Conservation (phyloP, 2,888 invertebrate species). For the Girardia tigrina region DNA sequence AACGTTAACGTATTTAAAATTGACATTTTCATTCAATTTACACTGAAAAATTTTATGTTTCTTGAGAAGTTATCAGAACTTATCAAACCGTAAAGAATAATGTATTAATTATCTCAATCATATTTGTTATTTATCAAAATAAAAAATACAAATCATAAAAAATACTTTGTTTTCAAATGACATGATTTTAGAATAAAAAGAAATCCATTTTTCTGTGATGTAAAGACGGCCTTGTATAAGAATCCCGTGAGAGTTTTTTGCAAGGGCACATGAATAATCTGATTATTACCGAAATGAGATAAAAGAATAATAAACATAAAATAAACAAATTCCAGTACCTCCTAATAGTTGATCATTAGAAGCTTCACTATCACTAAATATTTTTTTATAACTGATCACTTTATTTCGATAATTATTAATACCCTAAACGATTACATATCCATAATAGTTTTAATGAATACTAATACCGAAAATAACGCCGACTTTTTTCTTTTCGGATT, state of each 20-base stretch:
- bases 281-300: background rate
- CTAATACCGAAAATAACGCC: background rate
- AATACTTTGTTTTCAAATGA: slow-evolving; percentile 73
- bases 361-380: background rate
- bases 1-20: too few species aligned
- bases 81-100: too few species aligned
- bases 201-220: slow-evolving; percentile 81
- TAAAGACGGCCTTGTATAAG: slow-evolving; percentile 72
- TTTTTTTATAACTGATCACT: slow-evolving; percentile 1
- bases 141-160: too few species aligned
- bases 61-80: too few species aligned
- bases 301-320: background rate
- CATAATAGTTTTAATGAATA: background rate
- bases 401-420: slow-evolving; percentile 13
- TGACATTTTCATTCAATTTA: too few species aligned
- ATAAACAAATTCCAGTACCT: background rate
- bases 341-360: slow-evolving; percentile 12
- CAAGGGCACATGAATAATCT: slow-evolving; percentile 36
- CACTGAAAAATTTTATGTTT: too few species aligned
- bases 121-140: too few species aligned
- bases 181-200: slow-evolving; percentile 93
- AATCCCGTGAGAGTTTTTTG: slow-evolving; percentile 33
- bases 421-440: background rate
- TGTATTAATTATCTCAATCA: too few species aligned
- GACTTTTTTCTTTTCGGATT: slow-evolving; percentile 9